Base-by-base conservation (phyloP, 2,113 vertebrate species). In the Megalops atlanticus region DNA sequence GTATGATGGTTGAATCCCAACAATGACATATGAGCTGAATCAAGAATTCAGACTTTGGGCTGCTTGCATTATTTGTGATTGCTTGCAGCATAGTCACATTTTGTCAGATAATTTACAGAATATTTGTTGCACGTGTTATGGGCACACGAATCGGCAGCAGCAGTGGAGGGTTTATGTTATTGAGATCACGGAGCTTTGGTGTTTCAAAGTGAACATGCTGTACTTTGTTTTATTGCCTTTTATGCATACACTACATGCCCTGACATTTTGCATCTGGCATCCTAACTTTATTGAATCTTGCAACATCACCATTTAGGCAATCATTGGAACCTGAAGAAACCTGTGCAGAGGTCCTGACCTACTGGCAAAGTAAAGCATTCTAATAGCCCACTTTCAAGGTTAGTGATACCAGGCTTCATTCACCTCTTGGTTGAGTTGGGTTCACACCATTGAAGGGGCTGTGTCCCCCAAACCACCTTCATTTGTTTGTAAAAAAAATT, bases 291-390 rank as follows among this genome's bases (percentile, higher is more conserved):
- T 31, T 24, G 58, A 64, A 58, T 58, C 24, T 64, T 31, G 31
- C 58, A 64, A 64, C 4, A 64, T 64, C 58, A 64, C 58, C n/a
- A 27, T 64, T 45, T 31, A 64, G 91, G 38, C 89, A 90, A 86
- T 94, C 95, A 90, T 95, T 95, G 91, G 95, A 95, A 93, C 94
- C 95, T 76, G 92, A 94, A 0, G 94, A 95, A 90, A 94, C 94
- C 90, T 92, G 95, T 95, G 95, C 94, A 96, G 95, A 86, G 94
- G 94, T 88, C 95, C 94, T 87, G 94, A 94, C 91, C 90, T 90
- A 89, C 89, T 90, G 89, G 86, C 92, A 87, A 94, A 94, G 94
- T 95, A 94, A 81, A 92, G 88, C 88, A 88, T 82, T 78, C 39
- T 27, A 35, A 64, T 16, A 74, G 38, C 27, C 24, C 31, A n/a